Evolutionary conservation across 2,797 vertebrate species (phyloP).

Genomic region (Sebastes jordani): DNA sequence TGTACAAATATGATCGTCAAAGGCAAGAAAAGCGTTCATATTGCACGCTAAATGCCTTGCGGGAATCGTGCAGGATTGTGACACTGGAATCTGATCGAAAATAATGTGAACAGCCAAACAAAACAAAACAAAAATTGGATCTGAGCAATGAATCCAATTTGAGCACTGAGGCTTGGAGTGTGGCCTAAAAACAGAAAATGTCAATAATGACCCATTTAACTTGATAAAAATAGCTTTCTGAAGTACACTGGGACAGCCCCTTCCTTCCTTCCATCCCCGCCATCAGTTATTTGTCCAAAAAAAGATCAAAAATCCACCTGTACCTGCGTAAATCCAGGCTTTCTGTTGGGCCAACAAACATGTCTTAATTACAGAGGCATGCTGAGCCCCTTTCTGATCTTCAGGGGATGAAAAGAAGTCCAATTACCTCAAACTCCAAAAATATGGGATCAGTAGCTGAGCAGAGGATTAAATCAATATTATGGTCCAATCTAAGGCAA

Average conservation of each 20-base stretch:
- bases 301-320: slow-evolving; percentile 19
- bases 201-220: slow-evolving; percentile 26
- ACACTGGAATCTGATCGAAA: background rate
- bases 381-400: slow-evolving; percentile 34
- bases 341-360: slow-evolving; percentile 3
- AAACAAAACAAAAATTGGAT: background rate
- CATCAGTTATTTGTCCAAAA: background rate
- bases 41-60: too few relatives aligned
- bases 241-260: background rate
- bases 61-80: too few relatives aligned
- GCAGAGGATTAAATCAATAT: slow-evolving; percentile 70
- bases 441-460: slow-evolving; percentile 49
- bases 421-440: slow-evolving; percentile 63
- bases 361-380: slow-evolving; percentile 28
- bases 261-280: background rate
- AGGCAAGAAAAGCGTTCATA: too few relatives aligned
- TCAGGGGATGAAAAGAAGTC: slow-evolving; percentile 39
- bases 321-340: slow-evolving; percentile 15
- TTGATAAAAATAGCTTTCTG: background rate
- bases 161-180: background rate
- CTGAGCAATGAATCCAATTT: background rate
- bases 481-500: slow-evolving; percentile 60
- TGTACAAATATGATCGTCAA: too few relatives aligned
- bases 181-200: background rate
- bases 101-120: background rate